Percentiles rank a stretch among this genome's conserved stretches.
phyloP scores from a whole-genome alignment of 2,797 vertebrate genomes.

The Gephyroberyx darwinii region DNA sequence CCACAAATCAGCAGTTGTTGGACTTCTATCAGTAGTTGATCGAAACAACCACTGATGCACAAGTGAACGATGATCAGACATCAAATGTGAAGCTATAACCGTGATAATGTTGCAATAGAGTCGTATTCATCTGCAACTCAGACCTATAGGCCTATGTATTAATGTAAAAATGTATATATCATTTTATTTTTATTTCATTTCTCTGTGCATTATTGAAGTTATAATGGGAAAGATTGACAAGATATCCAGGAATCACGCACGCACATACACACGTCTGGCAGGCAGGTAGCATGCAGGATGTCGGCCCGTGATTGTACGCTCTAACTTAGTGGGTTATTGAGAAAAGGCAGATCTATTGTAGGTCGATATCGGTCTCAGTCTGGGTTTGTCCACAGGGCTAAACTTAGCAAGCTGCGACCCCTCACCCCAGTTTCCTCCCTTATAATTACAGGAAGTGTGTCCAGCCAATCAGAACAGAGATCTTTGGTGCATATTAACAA shows the following conservation, averaged over 20 bases:
- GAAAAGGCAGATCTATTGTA: neutral
- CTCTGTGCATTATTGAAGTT: neutral
- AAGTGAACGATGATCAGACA: slow-evolving; percentile 13
- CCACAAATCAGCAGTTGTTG: neutral
- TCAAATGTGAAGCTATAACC: neutral
- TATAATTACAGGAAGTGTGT: slow-evolving; percentile 87
- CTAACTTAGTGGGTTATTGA: too few relatives aligned
- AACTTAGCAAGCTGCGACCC: slow-evolving; percentile 79
- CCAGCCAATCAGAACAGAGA: slow-evolving; percentile 77
- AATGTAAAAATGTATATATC: too few relatives aligned
- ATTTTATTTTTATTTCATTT: neutral
- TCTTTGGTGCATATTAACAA: slow-evolving; percentile 79
- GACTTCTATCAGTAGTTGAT: neutral
- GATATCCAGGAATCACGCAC: slow-evolving; percentile 6
- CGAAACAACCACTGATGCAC: slow-evolving; percentile 7
- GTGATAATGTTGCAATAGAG: neutral
- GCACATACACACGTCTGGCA: slow-evolving; percentile 22
- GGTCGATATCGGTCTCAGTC: slow-evolving; percentile 34
- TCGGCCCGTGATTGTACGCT: too few relatives aligned
- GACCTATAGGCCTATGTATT: too few relatives aligned
- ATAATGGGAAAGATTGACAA: neutral
- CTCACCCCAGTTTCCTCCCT: slow-evolving; percentile 85
- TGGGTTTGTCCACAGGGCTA: slow-evolving; percentile 61
- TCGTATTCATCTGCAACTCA: neutral
- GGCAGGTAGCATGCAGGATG: too few relatives aligned